phyloP scores from a whole-genome alignment of 2,888 invertebrate genomes.

The Gerris lacustris region DNA sequence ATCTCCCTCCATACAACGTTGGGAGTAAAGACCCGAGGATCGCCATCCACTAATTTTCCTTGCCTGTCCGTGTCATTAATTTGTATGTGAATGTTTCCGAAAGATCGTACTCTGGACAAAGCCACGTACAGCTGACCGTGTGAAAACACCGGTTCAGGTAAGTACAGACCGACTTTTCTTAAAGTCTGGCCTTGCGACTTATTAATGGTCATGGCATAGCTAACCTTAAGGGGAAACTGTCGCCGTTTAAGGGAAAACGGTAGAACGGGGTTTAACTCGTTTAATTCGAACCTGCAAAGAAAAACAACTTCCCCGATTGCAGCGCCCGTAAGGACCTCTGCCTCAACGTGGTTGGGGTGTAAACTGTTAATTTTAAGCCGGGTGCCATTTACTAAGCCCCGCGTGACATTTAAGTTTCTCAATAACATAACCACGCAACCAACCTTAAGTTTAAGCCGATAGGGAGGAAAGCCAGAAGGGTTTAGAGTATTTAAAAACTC shows the following conservation, averaged over 20 bases:
- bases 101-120: slow-evolving; percentile 16
- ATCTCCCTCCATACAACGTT: no score
- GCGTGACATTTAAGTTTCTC: slow-evolving; percentile 23
- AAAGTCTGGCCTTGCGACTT: slow-evolving; percentile 24
- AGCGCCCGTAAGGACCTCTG: slow-evolving; percentile 19
- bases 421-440: slow-evolving; percentile 28
- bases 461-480: slow-evolving; percentile 27
- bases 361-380: slow-evolving; percentile 19
- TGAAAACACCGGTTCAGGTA: slow-evolving; percentile 25
- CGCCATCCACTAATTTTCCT: no score
- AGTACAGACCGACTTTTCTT: slow-evolving; percentile 21
- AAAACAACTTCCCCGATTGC: slow-evolving; percentile 18
- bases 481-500: slow-evolving; percentile 28
- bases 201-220: slow-evolving; percentile 17
- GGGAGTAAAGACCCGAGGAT: no score
- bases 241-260: slow-evolving; percentile 4
- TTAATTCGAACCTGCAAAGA: slow-evolving; percentile 23
- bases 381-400: slow-evolving; percentile 26
- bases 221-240: neutral
- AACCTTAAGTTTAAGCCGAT: slow-evolving; percentile 27
- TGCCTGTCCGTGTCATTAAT: no score
- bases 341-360: slow-evolving; percentile 14
- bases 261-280: neutral
- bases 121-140: slow-evolving; percentile 28
- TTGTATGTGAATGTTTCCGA: no score